Percentiles rank a stretch among this genome's conserved stretches.
Conservation (phyloP, 2,888 invertebrate genomes). For the Drosophila diplacantha region DNA sequence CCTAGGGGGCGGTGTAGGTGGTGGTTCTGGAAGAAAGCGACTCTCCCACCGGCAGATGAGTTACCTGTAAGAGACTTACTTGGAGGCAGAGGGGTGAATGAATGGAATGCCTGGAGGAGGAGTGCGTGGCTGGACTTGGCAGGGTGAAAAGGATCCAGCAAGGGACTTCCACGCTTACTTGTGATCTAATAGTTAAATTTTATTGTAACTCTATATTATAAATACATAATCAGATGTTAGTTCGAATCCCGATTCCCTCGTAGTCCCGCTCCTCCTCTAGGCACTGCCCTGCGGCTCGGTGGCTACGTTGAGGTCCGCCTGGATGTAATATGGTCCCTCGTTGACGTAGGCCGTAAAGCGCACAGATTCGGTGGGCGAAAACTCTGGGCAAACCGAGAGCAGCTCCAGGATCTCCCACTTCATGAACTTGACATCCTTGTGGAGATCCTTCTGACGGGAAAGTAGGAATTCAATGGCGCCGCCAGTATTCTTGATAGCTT, state of each 20-base stretch:
- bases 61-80: slow-evolving; percentile 58
- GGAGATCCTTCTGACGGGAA: slow-evolving; percentile 84
- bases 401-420: slow-evolving; percentile 86
- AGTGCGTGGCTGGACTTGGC: neutral
- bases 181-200: slow-evolving; percentile 59
- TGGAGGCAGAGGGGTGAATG: neutral
- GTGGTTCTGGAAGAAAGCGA: slow-evolving; percentile 72
- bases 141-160: neutral
- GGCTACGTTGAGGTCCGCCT: slow-evolving; percentile 85
- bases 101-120: neutral
- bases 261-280: neutral
- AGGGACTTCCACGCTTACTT: slow-evolving; percentile 22
- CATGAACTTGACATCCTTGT: slow-evolving; percentile 80
- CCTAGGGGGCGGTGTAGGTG: slow-evolving; percentile 65
- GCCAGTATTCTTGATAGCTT: slow-evolving; percentile 84
- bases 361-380: slow-evolving; percentile 82
- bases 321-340: slow-evolving; percentile 88
- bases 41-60: slow-evolving; percentile 76
- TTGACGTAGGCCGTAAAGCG: slow-evolving; percentile 84
- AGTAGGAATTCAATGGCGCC: slow-evolving; percentile 87
- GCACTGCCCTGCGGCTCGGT: slow-evolving; percentile 79
- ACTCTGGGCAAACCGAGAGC: slow-evolving; percentile 80
- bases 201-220: slow-evolving; percentile 40
- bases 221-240: slow-evolving; percentile 41
- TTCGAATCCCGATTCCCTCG: neutral